These are phyloP conservation scores for Lottia scabra DNA, from an alignment of 2,888 invertebrate genomes.

Conservation along the genomic window DNA sequence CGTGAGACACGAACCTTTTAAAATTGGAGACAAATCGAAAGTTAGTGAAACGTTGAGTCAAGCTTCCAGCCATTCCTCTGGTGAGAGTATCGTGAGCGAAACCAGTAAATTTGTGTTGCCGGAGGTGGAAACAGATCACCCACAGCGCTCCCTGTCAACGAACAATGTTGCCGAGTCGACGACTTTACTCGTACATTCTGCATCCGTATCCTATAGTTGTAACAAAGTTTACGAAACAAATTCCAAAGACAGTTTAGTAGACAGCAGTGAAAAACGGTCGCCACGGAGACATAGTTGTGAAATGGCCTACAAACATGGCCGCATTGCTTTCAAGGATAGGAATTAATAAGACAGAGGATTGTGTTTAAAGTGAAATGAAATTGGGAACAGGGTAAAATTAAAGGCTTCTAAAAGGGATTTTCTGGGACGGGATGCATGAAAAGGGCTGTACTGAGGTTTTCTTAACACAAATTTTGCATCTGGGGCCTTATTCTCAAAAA, in stretches of 20 bases:
- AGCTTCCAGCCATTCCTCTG: slow-evolving; percentile 17
- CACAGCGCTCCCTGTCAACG: slow-evolving; percentile 21
- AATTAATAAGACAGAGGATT: neutral
- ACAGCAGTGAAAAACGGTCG: slow-evolving; percentile 1
- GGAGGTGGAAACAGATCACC: slow-evolving; percentile 57
- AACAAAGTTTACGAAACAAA: neutral
- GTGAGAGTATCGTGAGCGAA: slow-evolving; percentile 13
- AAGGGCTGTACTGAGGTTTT: no score
- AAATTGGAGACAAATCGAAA: neutral
- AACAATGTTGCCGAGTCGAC: neutral
- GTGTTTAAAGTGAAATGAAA: no score
- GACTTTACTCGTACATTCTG: neutral
- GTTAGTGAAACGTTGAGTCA: neutral
- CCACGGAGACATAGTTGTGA: slow-evolving; percentile 51
- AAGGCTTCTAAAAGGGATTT: no score
- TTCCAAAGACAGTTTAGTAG: neutral
- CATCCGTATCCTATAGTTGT: neutral
- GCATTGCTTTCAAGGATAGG: slow-evolving; percentile 40
- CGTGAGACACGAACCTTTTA: slow-evolving; percentile 22
- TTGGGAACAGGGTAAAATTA: no score
- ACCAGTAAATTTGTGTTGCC: slow-evolving; percentile 39
- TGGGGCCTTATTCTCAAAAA: no score
- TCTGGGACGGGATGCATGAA: no score
- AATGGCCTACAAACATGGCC: slow-evolving; percentile 50
- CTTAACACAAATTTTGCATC: no score